Conservation (phyloP, 2,113 vertebrate species). For the Ictidomys tridecemlineatus region DNA sequence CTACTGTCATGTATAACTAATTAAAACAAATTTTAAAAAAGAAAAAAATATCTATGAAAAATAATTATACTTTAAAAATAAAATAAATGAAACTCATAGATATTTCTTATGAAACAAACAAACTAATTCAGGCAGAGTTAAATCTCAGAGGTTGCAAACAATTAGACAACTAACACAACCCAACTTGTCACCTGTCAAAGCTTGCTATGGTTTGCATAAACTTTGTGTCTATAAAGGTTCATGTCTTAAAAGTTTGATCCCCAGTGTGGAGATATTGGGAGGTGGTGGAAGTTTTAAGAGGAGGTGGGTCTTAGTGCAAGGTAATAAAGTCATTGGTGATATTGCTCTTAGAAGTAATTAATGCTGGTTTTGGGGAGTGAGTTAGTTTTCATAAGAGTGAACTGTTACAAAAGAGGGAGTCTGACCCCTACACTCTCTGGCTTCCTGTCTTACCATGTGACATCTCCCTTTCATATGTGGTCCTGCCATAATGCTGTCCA, state of each 20-base stretch:
- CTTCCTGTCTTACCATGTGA: not conserved
- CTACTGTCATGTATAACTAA: no score
- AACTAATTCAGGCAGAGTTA: not conserved
- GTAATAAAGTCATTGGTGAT: not conserved
- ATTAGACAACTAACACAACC: not conserved
- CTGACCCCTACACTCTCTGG: not conserved
- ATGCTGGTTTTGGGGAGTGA: not conserved
- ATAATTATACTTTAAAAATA: not conserved
- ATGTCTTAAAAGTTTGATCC: not conserved
- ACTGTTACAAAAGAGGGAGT: not conserved
- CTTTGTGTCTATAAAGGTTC: not conserved
- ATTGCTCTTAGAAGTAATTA: not conserved
- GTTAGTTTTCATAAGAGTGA: not conserved
- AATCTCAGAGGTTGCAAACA: not conserved
- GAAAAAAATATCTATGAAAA: no score
- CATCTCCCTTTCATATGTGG: not conserved
- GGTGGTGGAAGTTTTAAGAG: not conserved
- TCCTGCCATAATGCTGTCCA: not conserved
- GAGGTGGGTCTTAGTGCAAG: not conserved
- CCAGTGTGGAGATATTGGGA: not conserved
- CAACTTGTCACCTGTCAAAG: conserved; percentile 20
- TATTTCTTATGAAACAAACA: not conserved
- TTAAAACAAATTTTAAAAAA: no score
- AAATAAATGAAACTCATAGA: not conserved
- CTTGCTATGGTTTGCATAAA: not conserved